Evolutionary conservation across 2,797 vertebrate genomes (phyloP), one percentile per base, ranked within the genome.

Genomic region (Acanthornis magna): DNA sequence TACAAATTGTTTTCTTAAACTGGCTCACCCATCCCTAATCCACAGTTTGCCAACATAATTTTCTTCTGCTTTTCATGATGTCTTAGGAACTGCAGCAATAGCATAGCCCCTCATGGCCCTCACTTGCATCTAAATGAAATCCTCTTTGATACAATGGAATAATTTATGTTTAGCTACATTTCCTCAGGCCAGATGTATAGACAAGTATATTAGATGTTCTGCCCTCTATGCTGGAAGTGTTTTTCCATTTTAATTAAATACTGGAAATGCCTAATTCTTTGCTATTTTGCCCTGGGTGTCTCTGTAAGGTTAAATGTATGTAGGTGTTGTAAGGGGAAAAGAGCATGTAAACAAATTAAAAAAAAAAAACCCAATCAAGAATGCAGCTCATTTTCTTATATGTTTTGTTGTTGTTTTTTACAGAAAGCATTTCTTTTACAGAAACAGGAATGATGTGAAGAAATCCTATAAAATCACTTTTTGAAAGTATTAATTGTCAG

Each of bases 1-100:
- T 60, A 67, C 22, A 96, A 84, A 94, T 85, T 95, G 82, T 95
- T 96, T 97, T 95, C 76, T 89, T 92, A 89, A 93, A 95, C 80
- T 89, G 91, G 47, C 67, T 92, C 68, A 86, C 27, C 73, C 53
- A 82, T 80, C 36, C 43, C 54, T 94, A 71, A 93, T 94, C 38
- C 86, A 79, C 34, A 63, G 23, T 94, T 97, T 96, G 65, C 79
- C 54, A 71, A 60, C 57, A 89, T 51, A 96, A 89, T 80, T 96
- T 96, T 43, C 40, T 82, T 88, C 70, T 89, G 11, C 27, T 79
- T 91, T 95, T 91, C 12, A 10, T 68, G 60, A 85, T 70, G 74
- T 85, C 21, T 80, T 88, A 82, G 34, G 9, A 93, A 45, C 67
- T 94, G 19, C 79, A 91, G 54, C 75, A 95, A 70, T 90, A 96